Evolutionary conservation across 2,113 vertebrate species (phyloP).

Genomic region (Calidris pygmaea): DNA sequence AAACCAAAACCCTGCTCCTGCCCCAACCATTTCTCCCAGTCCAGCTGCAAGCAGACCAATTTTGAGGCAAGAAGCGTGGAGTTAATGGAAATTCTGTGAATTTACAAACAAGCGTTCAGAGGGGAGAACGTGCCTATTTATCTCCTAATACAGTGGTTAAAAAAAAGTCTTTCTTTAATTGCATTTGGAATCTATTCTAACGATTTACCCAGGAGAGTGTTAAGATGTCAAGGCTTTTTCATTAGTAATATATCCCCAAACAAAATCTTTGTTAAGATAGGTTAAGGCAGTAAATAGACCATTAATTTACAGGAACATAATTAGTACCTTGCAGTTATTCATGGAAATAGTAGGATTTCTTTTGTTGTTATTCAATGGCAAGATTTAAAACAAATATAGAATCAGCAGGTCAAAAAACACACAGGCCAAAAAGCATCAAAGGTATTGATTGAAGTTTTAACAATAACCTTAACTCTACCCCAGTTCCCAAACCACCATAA

Average conservation of each 20-base stretch:
- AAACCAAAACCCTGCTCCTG: not conserved
- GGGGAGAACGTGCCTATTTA: conserved; percentile 38
- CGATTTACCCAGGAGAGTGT: conserved; percentile 65
- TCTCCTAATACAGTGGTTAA: conserved; percentile 51
- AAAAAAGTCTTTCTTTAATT: conserved; percentile 61
- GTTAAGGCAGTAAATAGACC: conserved; percentile 64
- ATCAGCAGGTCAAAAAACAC: conserved; percentile 5
- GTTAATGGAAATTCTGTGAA: conserved; percentile 29
- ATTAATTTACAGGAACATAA: conserved; percentile 69
- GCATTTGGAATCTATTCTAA: conserved; percentile 68
- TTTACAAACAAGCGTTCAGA: conserved; percentile 50
- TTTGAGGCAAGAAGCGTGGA: not conserved
- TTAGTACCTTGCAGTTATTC: conserved; percentile 65
- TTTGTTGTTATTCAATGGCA: conserved; percentile 27
- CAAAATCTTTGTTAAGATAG: conserved; percentile 61
- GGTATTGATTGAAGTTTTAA: conserved; percentile 32
- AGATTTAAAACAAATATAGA: conserved; percentile 23
- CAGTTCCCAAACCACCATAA: not conserved
- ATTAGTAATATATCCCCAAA: conserved; percentile 67
- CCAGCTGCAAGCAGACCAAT: not conserved
- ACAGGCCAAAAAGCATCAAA: not conserved
- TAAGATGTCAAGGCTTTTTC: conserved; percentile 59
- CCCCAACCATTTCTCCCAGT: not conserved
- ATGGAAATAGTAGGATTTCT: conserved; percentile 20
- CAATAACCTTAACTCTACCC: conserved; percentile 36